These are phyloP conservation scores for Tribolium castaneum DNA, from an alignment of 1,140 invertebrate species.

Conservation along the genomic window DNA sequence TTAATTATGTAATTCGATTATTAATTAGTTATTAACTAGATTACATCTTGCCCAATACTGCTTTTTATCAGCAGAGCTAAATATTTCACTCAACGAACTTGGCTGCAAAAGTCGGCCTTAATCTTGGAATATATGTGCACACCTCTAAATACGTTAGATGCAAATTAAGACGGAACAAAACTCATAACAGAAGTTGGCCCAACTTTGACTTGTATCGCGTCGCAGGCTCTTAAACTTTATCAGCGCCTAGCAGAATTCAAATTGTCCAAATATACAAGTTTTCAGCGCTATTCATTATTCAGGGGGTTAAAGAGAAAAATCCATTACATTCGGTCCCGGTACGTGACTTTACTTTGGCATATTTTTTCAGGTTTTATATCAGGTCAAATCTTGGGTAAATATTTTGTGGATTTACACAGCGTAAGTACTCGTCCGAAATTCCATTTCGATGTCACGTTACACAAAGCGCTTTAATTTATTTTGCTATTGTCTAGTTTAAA, in stretches of 20 bases:
- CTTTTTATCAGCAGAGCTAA: no score
- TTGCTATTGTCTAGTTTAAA: not conserved
- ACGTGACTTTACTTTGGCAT: not conserved
- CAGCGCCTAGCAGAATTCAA: not conserved
- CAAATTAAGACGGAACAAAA: slow-evolving; percentile 9
- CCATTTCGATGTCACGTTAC: not conserved
- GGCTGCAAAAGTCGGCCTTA: not conserved
- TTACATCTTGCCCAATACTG: no score
- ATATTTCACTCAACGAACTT: no score
- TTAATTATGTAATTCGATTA: no score
- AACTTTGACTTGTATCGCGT: not conserved
- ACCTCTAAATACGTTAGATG: slow-evolving; percentile 7
- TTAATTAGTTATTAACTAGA: no score
- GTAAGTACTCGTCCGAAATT: not conserved
- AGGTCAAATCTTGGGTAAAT: not conserved
- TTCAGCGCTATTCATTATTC: not conserved
- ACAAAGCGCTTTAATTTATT: not conserved
- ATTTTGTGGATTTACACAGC: not conserved
- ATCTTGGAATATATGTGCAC: slow-evolving; percentile 6
- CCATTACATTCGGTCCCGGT: not conserved
- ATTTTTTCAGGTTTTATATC: not conserved
- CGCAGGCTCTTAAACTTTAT: not conserved
- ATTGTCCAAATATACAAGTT: slow-evolving; percentile 4
- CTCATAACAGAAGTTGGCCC: not conserved
- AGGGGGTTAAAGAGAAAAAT: not conserved